Conservation (phyloP, 1,140 invertebrate genomes). For the Theocolax elegans region DNA sequence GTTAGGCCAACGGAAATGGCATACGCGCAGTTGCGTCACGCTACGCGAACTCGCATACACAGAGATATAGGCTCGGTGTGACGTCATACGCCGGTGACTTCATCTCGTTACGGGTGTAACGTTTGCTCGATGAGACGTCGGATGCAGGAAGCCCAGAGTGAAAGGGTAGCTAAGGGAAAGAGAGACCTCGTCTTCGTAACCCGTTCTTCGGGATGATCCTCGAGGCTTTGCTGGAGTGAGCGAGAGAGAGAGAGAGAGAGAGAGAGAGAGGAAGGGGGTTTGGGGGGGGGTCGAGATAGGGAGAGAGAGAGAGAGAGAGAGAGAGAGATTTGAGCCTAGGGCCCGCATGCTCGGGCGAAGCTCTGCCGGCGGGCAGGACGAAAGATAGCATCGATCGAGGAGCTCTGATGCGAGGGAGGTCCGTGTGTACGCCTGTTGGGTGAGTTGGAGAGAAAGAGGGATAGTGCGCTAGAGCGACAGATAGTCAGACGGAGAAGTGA, state of each 20-base stretch:
- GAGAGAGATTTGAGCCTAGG: too few species aligned
- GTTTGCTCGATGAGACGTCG: slow-evolving; percentile 59
- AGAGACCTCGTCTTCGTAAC: slow-evolving; percentile 12
- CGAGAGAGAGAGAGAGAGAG: neutral
- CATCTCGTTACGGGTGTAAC: slow-evolving; percentile 64
- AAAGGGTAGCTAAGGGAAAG: slow-evolving; percentile 35
- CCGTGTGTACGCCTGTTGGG: slow-evolving; percentile 6
- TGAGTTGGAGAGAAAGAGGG: slow-evolving; percentile 22
- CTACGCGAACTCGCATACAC: slow-evolving; percentile 39
- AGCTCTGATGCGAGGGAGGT: neutral
- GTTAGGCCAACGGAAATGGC: slow-evolving; percentile 7
- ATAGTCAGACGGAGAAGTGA: neutral
- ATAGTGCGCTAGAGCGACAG: too few species aligned
- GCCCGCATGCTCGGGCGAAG: slow-evolving; percentile 26
- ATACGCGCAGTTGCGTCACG: slow-evolving; percentile 8
- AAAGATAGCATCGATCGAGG: slow-evolving; percentile 41
- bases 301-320: too few species aligned
- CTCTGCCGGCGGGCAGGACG: slow-evolving; percentile 35
- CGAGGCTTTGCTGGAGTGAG: neutral
- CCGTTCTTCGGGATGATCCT: slow-evolving; percentile 35
- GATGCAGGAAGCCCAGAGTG: slow-evolving; percentile 63
- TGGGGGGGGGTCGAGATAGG: neutral
- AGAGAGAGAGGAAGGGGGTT: neutral
- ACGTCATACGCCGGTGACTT: slow-evolving; percentile 67
- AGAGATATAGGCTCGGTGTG: slow-evolving; percentile 58